Evolutionary conservation across 2,797 vertebrate species (phyloP).

Genomic region (Botia kubotai): DNA sequence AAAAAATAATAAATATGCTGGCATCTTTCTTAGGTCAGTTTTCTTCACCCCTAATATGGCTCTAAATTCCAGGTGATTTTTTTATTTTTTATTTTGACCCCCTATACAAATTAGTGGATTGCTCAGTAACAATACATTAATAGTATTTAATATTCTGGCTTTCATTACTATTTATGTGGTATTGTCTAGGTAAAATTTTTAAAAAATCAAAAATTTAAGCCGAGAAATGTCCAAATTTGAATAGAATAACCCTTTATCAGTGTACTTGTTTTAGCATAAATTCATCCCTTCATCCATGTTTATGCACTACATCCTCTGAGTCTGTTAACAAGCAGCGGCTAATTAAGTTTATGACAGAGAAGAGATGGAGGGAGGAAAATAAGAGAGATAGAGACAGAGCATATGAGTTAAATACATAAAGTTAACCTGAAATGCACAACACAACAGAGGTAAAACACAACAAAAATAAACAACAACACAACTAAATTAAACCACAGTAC

Average conservation of each 20-base stretch:
- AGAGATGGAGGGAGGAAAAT: conserved; percentile 38
- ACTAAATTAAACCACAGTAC: not conserved
- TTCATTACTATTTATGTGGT: no score
- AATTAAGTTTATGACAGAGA: conserved; percentile 55
- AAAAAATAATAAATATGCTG: no score
- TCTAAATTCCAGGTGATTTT: no score
- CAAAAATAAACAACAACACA: not conserved
- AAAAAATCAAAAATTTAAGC: no score
- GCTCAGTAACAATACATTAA: no score
- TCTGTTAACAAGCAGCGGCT: conserved; percentile 60
- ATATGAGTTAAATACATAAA: conserved; percentile 53
- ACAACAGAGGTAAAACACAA: not conserved
- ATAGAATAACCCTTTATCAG: conserved; percentile 17
- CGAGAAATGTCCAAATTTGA: no score
- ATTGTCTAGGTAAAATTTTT: no score
- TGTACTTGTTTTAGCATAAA: conserved; percentile 41
- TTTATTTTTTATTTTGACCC: no score
- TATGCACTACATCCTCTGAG: conserved; percentile 57
- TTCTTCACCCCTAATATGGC: no score
- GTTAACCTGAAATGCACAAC: conserved; percentile 1
- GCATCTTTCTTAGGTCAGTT: no score
- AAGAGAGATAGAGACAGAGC: conserved; percentile 23
- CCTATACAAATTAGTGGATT: no score
- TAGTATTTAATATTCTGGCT: no score
- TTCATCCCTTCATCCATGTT: conserved; percentile 58